Evolutionary conservation across 2,113 vertebrate species (phyloP).

Genomic region (Cephalopterus ornatus): DNA sequence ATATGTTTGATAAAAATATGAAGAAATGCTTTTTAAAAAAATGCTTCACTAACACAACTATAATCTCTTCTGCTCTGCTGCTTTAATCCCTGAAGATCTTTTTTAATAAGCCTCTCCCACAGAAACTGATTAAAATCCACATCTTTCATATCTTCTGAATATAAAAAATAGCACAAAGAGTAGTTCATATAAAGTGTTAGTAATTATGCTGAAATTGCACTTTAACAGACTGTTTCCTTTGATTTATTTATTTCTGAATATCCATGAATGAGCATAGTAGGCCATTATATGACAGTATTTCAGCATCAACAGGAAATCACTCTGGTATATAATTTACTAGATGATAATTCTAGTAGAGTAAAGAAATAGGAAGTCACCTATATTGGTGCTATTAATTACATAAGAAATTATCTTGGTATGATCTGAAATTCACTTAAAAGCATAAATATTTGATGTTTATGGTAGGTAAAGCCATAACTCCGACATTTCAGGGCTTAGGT

Average conservation of each 20-base stretch:
- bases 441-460: neutral
- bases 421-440: neutral
- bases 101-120: slow-evolving; percentile 30
- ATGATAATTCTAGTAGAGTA: neutral
- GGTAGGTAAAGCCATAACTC: neutral
- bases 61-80: neutral
- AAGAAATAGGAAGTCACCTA: neutral
- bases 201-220: slow-evolving; percentile 4
- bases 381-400: neutral
- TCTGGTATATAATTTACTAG: neutral
- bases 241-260: slow-evolving; percentile 1
- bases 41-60: neutral
- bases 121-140: slow-evolving; percentile 38
- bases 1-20: neutral
- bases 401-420: neutral
- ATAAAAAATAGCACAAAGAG: neutral
- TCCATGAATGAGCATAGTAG: neutral
- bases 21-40: neutral
- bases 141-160: slow-evolving; percentile 11
- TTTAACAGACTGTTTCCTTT: neutral
- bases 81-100: slow-evolving; percentile 32
- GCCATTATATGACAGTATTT: neutral
- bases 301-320: neutral
- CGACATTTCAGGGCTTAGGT: neutral
- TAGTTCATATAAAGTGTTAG: neutral